Base-by-base conservation (phyloP, 2,113 vertebrate species). In the Misgurnus mizolepis region DNA sequence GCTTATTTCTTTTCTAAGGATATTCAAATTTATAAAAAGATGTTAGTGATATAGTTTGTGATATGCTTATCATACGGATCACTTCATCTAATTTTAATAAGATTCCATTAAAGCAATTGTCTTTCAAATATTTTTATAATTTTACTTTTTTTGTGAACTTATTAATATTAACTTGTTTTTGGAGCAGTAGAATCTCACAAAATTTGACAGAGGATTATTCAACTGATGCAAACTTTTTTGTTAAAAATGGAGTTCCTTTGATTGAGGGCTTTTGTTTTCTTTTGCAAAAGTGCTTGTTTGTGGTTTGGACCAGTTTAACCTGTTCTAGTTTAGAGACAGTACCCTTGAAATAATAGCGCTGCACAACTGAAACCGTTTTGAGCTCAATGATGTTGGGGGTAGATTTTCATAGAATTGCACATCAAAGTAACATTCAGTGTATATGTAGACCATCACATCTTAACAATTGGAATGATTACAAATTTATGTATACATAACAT, bases 231-330 rank as follows among this genome's bases (percentile, higher is more conserved):
- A 67, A 47, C 45, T 8, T 64, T 64, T 55, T 41, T 18, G 61
- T 50, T 6, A 41, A 41, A 76, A 77, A 55, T 41, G 9, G 39
- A 14, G 60, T 41, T 65, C 9, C 55, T 76, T 76, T 15, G 81
- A 69, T 80, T 85, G 34, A 14, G 34, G 58, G 50, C 69, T 80
- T 76, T 78, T 40, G 78, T 65, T 71, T 76, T 68, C 18, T 70
- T 49, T 34, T 69, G 45, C 61, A 66, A 43, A 79, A 68, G 86
- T 86, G 76, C 79, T 87, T 82, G 82, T 90, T 91, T 85, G 61
- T 85, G 90, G 65, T 71, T 86, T 82, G 71, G 86, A 95, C 93
- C 93, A 90, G 94, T 89, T 85, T 0, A 89, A 91, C 94, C 91
- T 93, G 93, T 94, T 86, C 1, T 87, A 71, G 81, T 85, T 53